Percentiles rank a stretch among this genome's conserved stretches.
These are phyloP conservation scores for Craterocephalus amniculus DNA, from an alignment of 2,797 vertebrate species.

Conservation along the genomic window DNA sequence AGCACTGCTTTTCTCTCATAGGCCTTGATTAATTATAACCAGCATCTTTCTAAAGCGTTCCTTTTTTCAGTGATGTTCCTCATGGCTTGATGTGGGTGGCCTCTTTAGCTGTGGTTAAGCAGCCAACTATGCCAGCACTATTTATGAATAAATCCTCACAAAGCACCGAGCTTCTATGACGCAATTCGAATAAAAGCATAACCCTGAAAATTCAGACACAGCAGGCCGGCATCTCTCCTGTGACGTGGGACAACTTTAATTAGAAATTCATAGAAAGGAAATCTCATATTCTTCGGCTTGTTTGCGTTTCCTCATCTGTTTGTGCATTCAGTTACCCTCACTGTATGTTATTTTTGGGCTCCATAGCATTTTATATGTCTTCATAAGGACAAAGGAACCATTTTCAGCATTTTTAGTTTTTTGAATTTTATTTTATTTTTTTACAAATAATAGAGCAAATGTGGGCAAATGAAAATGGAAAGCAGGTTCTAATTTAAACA, in stretches of 20 bases:
- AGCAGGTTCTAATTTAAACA: not conserved
- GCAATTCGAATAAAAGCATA: slow-evolving; percentile 27
- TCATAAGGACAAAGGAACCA: not conserved
- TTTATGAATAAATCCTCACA: slow-evolving; percentile 34
- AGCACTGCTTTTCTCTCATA: slow-evolving; percentile 26
- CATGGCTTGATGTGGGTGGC: slow-evolving; percentile 33
- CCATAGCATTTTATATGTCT: not conserved
- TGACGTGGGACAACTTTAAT: slow-evolving; percentile 27
- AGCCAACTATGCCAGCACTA: slow-evolving; percentile 46
- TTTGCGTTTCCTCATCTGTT: not conserved
- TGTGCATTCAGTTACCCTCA: not conserved
- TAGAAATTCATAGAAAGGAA: slow-evolving; percentile 20
- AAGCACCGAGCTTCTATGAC: slow-evolving; percentile 19
- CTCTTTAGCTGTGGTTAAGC: slow-evolving; percentile 25
- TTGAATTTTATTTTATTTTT: not conserved
- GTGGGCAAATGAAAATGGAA: not conserved
- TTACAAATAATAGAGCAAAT: not conserved
- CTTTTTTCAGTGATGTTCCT: slow-evolving; percentile 40
- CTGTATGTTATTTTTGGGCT: not conserved
- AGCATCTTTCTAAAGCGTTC: slow-evolving; percentile 28
- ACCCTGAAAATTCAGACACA: slow-evolving; percentile 14
- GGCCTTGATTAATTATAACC: slow-evolving; percentile 30
- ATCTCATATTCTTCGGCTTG: not conserved
- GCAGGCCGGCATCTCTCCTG: slow-evolving; percentile 16
- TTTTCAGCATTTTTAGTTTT: not conserved